Evolutionary conservation across 2,888 invertebrate genomes (phyloP), one percentile per base, ranked within the genome.

Genomic region (Drosophila emarginata): DNA sequence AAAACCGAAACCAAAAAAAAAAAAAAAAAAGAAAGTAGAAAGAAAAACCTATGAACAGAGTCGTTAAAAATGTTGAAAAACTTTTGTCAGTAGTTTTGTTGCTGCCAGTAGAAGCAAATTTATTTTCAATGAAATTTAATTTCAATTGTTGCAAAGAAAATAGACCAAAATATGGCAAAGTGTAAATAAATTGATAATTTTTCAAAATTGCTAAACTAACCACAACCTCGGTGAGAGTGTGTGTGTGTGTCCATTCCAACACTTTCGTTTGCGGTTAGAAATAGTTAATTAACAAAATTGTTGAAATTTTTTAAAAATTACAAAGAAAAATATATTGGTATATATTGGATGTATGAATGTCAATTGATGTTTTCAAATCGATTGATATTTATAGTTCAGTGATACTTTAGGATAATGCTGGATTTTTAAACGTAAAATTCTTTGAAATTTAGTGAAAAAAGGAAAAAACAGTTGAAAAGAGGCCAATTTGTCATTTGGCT

Each of bases 41-140:
- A 23, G 28, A 28, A 32, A 69, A 68, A 61, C 61, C 68, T 68
- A n/a, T 9, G 54, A 50, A 61, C 62, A 61, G 45, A 70, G 65
- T 74, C 70, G 51, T 80, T 82, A 64, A 82, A 77, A 67, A 69
- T 72, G 60, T 79, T 81, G 0, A 32, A 61, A 76, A 64, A 60
- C 79, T 67, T 62, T 61, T 61, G 28, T 61, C 60, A 14, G 18
- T 73, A 28, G 28, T 71, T 50, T 65, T 61, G 39, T 23, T 39
- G 18, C 11, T 21, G 53, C 12, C 32, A 53, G 14, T 26, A 40
- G 21, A 54, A 45, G 59, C 12, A 61, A 63, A 58, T 69, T 65
- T 67, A 72, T 72, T 67, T 63, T 65, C 59, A 57, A 68, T 78
- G 45, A 40, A 60, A 62, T 59, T 65, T 72, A 64, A 79, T 67